phyloP scores from a whole-genome alignment of 2,888 invertebrate species.

The Stenurella melanura region DNA sequence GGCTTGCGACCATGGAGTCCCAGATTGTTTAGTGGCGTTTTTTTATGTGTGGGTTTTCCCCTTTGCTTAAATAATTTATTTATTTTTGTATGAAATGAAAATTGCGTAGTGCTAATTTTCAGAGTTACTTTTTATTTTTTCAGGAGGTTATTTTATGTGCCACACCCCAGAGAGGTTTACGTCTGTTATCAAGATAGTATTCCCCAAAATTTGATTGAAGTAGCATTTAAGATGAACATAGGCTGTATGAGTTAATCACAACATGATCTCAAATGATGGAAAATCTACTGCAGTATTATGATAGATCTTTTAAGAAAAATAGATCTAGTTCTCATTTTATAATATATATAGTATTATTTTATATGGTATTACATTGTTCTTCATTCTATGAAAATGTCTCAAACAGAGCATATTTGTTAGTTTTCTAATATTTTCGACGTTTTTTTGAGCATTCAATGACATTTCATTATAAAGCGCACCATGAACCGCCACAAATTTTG shows the following conservation, averaged over 20 bases:
- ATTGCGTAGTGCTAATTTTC: background rate
- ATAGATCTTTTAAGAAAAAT: background rate
- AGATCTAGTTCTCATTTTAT: background rate
- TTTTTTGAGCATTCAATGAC: too few relatives aligned
- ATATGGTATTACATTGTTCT: too few relatives aligned
- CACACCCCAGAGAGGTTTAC: constrained; percentile 87
- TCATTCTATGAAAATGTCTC: too few relatives aligned
- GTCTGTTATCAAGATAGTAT: constrained; percentile 90
- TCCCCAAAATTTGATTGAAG: constrained; percentile 91
- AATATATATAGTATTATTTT: background rate
- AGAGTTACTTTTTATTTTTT: constrained; percentile 50
- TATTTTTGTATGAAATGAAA: too few relatives aligned
- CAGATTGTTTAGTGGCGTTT: too few relatives aligned
- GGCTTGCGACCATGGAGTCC: too few relatives aligned
- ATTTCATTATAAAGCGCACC: too few relatives aligned
- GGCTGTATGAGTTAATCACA: constrained; percentile 37
- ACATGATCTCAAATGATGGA: background rate
- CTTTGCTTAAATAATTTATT: too few relatives aligned
- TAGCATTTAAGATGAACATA: constrained; percentile 81
- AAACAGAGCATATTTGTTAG: too few relatives aligned
- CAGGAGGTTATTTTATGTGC: constrained; percentile 82
- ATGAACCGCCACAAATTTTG: too few relatives aligned
- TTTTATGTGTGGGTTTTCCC: too few relatives aligned
- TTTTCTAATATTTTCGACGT: too few relatives aligned
- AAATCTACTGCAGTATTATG: background rate